Percentiles rank a stretch among this genome's conserved stretches.
Conservation (phyloP, 2,888 invertebrate species). For the Hemaris fuciformis region DNA sequence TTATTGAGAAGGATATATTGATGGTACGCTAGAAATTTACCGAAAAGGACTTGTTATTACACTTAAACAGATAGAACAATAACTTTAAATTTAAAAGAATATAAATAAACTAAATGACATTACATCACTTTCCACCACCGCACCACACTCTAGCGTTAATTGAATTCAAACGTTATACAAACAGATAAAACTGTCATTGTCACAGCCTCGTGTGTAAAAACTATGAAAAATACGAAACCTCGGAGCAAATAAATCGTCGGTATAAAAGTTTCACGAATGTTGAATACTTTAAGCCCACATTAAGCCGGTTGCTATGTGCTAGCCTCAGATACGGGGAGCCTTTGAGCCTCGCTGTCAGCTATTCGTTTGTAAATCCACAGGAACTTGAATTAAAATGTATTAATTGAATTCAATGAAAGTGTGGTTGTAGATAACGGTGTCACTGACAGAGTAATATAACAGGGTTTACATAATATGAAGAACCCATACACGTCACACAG, state of each 20-base stretch:
- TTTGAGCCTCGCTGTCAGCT: background rate
- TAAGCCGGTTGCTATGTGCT: background rate
- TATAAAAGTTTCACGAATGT: background rate
- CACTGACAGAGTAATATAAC: too few species aligned
- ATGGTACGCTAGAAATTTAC: too few species aligned
- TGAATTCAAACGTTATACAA: background rate
- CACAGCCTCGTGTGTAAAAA: background rate
- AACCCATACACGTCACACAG: too few species aligned
- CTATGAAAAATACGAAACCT: background rate
- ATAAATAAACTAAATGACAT: too few species aligned
- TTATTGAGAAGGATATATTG: too few species aligned
- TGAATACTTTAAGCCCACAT: background rate
- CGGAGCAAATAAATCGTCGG: background rate
- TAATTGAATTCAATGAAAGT: background rate
- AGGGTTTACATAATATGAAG: too few species aligned
- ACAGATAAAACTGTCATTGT: background rate
- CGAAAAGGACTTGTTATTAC: too few species aligned
- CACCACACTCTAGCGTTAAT: too few species aligned
- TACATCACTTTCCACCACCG: too few species aligned
- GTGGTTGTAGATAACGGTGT: background rate
- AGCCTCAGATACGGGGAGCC: background rate
- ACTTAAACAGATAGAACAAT: too few species aligned
- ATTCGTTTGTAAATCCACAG: background rate
- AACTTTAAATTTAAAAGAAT: too few species aligned
- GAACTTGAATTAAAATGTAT: background rate